These are phyloP conservation scores for Solenopsis fugax DNA, from an alignment of 1,140 invertebrate genomes.

Conservation along the genomic window DNA sequence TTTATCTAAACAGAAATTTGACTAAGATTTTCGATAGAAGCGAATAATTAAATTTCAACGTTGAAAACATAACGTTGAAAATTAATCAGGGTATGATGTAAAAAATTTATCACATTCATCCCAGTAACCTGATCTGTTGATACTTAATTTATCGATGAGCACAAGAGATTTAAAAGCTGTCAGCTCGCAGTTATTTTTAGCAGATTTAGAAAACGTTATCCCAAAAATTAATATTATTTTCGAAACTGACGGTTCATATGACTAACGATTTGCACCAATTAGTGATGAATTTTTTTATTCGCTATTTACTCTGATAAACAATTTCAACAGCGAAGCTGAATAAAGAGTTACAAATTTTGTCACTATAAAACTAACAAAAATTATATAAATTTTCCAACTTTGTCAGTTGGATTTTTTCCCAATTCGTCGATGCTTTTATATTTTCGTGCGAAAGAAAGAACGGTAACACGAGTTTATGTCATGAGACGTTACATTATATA, in stretches of 20 bases:
- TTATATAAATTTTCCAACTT: not conserved
- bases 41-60: conserved; percentile 1
- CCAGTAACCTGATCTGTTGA: not conserved
- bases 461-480: not conserved
- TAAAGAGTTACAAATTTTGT: conserved; percentile 1
- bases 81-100: not conserved
- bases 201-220: conserved; percentile 8
- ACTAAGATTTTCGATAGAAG: not conserved
- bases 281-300: conserved; percentile 1
- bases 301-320: not conserved
- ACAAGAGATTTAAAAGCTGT: not conserved
- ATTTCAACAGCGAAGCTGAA: not conserved
- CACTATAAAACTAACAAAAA: not conserved
- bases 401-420: not conserved
- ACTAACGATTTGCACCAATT: not conserved
- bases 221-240: not conserved
- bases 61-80: not conserved
- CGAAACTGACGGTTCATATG: not conserved
- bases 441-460: not conserved
- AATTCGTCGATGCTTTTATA: not conserved
- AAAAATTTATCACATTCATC: not conserved
- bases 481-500: not conserved
- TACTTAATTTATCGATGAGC: conserved; percentile 54
- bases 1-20: not conserved
- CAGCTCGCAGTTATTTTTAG: conserved; percentile 3